A percentile compares a stretch with the other conserved stretches of the same genome.
Conservation (phyloP, 2,113 vertebrate species). For the Heterocephalus glaber region DNA sequence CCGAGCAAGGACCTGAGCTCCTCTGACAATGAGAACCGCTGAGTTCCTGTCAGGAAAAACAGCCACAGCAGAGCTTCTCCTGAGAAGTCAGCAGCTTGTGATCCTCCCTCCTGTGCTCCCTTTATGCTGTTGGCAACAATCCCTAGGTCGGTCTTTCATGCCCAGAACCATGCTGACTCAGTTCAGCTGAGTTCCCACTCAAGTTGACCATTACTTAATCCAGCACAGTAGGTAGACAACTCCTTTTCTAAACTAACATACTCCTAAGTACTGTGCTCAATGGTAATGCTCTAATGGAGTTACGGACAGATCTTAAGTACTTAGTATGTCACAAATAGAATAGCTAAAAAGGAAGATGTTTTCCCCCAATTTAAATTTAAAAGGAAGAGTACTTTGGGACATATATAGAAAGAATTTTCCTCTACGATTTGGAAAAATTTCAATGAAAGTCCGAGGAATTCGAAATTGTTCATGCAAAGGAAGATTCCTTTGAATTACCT, state of each 20-base stretch:
- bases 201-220: background rate
- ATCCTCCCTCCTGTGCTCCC: background rate
- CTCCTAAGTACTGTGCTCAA: background rate
- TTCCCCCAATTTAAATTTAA: background rate
- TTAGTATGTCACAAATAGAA: background rate
- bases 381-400: background rate
- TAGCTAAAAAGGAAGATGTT: background rate
- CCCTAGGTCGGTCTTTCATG: background rate
- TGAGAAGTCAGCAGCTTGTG: background rate
- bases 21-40: background rate
- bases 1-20: background rate
- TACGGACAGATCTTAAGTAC: background rate
- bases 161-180: background rate
- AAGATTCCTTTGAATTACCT: background rate
- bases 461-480: background rate
- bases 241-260: background rate
- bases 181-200: background rate
- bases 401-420: background rate
- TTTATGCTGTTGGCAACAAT: background rate
- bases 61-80: background rate
- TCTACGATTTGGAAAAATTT: conserved; percentile 9
- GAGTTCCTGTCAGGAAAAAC: background rate
- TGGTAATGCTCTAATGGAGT: background rate
- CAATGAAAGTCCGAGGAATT: background rate
- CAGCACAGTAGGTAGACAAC: background rate